These are phyloP conservation scores for Athalia circularis DNA, from an alignment of 2,888 invertebrate genomes.

Conservation along the genomic window DNA sequence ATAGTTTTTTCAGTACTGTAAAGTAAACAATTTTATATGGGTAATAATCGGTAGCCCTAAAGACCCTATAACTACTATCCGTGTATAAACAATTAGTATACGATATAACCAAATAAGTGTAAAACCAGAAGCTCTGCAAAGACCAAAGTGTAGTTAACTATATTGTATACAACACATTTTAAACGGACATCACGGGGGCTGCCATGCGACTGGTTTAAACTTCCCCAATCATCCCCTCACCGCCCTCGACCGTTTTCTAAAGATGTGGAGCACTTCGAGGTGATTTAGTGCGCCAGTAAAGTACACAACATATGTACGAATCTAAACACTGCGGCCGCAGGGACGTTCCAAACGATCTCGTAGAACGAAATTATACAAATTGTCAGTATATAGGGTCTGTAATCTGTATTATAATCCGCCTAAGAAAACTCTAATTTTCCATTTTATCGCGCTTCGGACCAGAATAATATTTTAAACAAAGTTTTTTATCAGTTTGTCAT, in stretches of 20 bases:
- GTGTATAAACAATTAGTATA: too few relatives aligned
- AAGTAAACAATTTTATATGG: conserved; percentile 28
- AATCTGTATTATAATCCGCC: conserved; percentile 10
- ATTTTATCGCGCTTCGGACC: too few relatives aligned
- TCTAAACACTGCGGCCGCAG: conserved; percentile 63
- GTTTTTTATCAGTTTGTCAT: too few relatives aligned
- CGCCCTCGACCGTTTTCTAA: neutral
- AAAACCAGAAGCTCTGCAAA: conserved; percentile 32
- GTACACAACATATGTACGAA: conserved; percentile 66
- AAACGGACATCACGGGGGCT: conserved; percentile 50
- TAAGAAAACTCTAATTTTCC: neutral
- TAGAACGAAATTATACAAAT: conserved; percentile 22
- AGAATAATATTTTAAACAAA: too few relatives aligned
- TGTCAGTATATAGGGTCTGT: conserved; percentile 54
- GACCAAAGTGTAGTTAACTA: conserved; percentile 31
- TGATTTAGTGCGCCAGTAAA: conserved; percentile 64
- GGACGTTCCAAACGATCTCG: conserved; percentile 52
- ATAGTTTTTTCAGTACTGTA: neutral
- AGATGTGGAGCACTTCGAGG: conserved; percentile 61
- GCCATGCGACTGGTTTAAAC: conserved; percentile 49
- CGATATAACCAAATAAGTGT: neutral
- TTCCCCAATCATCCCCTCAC: conserved; percentile 27
- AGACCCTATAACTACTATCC: neutral
- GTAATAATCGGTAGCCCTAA: conserved; percentile 36
- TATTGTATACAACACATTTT: conserved; percentile 36